Conservation (phyloP, 2,797 vertebrate genomes). For the Paedocypris micromegethes region DNA sequence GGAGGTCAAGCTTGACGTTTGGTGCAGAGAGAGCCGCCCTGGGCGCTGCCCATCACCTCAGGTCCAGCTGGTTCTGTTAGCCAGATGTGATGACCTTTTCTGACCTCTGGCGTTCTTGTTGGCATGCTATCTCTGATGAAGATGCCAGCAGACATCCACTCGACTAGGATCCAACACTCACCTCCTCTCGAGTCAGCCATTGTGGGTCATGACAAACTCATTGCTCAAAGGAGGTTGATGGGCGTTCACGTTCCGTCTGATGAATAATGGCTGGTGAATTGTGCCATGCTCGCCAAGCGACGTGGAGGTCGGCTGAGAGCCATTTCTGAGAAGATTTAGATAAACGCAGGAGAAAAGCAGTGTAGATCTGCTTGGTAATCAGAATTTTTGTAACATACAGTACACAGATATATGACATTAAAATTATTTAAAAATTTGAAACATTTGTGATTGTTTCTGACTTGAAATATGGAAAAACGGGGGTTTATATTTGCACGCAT, state of each 20-base stretch:
- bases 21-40: background rate
- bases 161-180: conserved; percentile 32
- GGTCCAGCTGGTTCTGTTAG: background rate
- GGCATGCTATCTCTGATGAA: conserved; percentile 33
- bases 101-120: conserved; percentile 19
- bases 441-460: too few relatives aligned
- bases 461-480: too few relatives aligned
- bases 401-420: too few relatives aligned
- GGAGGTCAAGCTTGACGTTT: too few relatives aligned
- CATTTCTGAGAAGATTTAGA: background rate
- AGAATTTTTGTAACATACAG: too few relatives aligned
- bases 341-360: too few relatives aligned
- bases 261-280: conserved; percentile 13
- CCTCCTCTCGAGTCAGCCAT: conserved; percentile 9
- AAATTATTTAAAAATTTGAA: too few relatives aligned
- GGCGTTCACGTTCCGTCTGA: conserved; percentile 29
- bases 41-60: conserved; percentile 26
- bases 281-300: background rate
- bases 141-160: conserved; percentile 18
- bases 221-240: conserved; percentile 38
- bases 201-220: conserved; percentile 40
- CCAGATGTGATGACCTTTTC: background rate
- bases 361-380: too few relatives aligned
- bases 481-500: too few relatives aligned
- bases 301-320: conserved; percentile 4